These are phyloP conservation scores for Meloe dianella DNA, from an alignment of 2,888 invertebrate genomes.

Conservation along the genomic window DNA sequence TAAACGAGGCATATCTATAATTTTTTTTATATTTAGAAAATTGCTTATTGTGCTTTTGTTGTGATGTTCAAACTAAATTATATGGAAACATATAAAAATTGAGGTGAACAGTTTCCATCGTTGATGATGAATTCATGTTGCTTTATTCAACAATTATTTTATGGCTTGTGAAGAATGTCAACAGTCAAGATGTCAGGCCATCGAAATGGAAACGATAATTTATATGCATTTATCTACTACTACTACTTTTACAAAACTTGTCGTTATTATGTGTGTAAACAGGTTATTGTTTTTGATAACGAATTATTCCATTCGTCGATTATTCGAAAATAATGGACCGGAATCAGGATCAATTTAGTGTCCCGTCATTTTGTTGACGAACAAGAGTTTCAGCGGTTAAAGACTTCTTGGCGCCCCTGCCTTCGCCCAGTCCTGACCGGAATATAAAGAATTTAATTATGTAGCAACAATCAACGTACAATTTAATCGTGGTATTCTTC, in stretches of 20 bases:
- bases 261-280: constrained; percentile 4
- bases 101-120: background rate
- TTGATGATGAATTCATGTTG: background rate
- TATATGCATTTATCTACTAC: background rate
- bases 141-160: background rate
- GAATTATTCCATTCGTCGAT: background rate
- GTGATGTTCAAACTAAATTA: no score
- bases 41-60: no score
- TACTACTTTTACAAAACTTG: constrained; percentile 3
- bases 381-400: no score
- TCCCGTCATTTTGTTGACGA: no score
- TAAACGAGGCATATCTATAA: background rate
- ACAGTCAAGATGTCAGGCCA: constrained; percentile 36
- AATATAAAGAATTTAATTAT: no score
- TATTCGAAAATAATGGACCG: background rate
- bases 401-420: no score
- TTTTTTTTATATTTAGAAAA: background rate
- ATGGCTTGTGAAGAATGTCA: constrained; percentile 26
- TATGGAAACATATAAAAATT: background rate
- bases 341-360: no score
- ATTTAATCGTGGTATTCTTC: background rate
- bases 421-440: no score
- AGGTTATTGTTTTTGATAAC: background rate
- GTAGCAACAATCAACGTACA: background rate
- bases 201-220: constrained; percentile 40